Percentiles rank a stretch among this genome's conserved stretches.
phyloP scores from a whole-genome alignment of 2,888 invertebrate genomes.

The Rhaphigaster nebulosa region DNA sequence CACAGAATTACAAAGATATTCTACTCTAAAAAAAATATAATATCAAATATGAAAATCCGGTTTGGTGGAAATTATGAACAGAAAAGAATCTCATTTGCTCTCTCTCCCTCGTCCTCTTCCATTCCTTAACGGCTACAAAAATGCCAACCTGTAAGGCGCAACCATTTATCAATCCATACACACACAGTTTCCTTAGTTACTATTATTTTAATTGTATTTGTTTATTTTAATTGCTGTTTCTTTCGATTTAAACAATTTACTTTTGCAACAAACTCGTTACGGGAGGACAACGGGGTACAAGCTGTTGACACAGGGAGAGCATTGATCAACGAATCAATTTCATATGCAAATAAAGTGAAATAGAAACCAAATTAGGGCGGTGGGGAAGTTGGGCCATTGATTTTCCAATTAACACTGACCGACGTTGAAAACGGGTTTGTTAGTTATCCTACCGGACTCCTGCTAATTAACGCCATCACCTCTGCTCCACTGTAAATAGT shows the following conservation, averaged over 20 bases:
- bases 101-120: too few relatives aligned
- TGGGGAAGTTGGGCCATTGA: conserved; percentile 61
- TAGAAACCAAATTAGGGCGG: conserved; percentile 58
- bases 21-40: too few relatives aligned
- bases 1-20: too few relatives aligned
- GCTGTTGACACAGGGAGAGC: background rate
- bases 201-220: too few relatives aligned
- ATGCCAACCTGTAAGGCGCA: too few relatives aligned
- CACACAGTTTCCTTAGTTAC: too few relatives aligned
- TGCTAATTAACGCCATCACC: conserved; percentile 24
- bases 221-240: too few relatives aligned
- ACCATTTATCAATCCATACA: too few relatives aligned
- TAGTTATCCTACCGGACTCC: conserved; percentile 32
- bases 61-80: too few relatives aligned
- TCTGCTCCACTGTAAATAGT: conserved; percentile 55
- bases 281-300: background rate
- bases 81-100: too few relatives aligned
- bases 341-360: conserved; percentile 59
- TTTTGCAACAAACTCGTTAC: conserved; percentile 29
- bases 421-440: conserved; percentile 37
- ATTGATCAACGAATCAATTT: conserved; percentile 53
- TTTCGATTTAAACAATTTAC: background rate
- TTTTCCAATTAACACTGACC: conserved; percentile 52
- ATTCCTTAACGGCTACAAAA: too few relatives aligned
- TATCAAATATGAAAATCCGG: too few relatives aligned